Conservation (phyloP, 2,113 vertebrate species). For the Perognathus longimembris region DNA sequence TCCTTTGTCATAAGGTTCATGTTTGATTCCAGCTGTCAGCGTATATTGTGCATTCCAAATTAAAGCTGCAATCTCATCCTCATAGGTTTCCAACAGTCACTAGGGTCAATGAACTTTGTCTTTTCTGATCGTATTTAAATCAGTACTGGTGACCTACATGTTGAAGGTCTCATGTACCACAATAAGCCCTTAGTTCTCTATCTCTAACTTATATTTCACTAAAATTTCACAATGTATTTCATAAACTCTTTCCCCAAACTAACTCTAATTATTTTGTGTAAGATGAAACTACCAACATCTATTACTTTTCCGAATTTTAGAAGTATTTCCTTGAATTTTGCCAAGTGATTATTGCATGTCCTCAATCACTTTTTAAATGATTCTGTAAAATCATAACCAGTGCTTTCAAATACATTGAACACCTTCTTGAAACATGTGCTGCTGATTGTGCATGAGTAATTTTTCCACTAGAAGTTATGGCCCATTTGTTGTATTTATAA, state of each 20-base stretch:
- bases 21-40: background rate
- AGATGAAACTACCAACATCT: background rate
- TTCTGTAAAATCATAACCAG: background rate
- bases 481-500: background rate
- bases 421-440: background rate
- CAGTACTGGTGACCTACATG: constrained; percentile 31
- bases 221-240: background rate
- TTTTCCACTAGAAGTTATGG: background rate
- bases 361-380: background rate
- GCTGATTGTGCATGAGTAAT: background rate
- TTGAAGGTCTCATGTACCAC: background rate
- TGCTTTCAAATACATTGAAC: background rate
- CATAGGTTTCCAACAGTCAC: background rate
- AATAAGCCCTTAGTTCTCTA: background rate
- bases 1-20: background rate
- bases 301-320: background rate
- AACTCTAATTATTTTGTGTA: background rate
- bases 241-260: background rate
- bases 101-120: background rate
- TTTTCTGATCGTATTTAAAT: background rate
- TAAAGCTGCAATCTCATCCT: constrained; percentile 27
- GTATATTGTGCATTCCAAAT: background rate
- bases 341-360: background rate
- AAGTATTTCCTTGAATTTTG: background rate
- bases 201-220: background rate